A percentile compares a stretch with the other conserved stretches of the same genome.
Conservation (phyloP, 2,113 vertebrate species). For the Onychorhynchus coronatus region DNA sequence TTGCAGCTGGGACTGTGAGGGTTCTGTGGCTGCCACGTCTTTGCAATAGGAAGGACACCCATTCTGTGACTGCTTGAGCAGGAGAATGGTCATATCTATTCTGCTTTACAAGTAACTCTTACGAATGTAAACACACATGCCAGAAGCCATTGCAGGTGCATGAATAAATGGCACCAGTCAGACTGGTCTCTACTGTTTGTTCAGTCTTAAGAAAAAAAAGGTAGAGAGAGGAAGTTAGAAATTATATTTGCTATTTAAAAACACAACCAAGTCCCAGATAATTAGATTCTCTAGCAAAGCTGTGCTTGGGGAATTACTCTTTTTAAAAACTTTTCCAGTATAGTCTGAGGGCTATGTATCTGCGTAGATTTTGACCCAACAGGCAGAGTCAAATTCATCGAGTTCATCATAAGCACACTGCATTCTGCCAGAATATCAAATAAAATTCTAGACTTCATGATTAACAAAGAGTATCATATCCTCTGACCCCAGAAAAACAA, state of each 20-base stretch:
- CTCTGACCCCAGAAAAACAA: constrained; percentile 13
- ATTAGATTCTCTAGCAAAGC: neutral
- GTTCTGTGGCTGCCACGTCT: neutral
- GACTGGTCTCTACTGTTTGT: neutral
- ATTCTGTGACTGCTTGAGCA: neutral
- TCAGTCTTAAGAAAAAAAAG: neutral
- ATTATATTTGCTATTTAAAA: neutral
- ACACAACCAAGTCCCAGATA: neutral
- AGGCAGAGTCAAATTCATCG: neutral
- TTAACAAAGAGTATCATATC: neutral
- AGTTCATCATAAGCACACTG: neutral
- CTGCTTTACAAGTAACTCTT: neutral
- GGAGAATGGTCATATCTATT: neutral
- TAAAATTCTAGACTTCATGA: neutral
- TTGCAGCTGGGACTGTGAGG: neutral
- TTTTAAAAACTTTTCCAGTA: neutral
- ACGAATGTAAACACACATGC: neutral
- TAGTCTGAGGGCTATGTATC: neutral
- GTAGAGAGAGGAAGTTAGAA: neutral
- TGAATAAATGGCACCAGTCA: neutral
- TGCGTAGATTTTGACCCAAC: neutral
- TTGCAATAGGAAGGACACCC: neutral
- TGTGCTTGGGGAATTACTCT: neutral
- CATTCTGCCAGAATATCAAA: constrained; percentile 10
- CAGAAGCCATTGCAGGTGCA: neutral